Evolutionary conservation across 1,140 invertebrate genomes (phyloP), one percentile per base, ranked within the genome.

Genomic region (Lordiphosa mommai): DNA sequence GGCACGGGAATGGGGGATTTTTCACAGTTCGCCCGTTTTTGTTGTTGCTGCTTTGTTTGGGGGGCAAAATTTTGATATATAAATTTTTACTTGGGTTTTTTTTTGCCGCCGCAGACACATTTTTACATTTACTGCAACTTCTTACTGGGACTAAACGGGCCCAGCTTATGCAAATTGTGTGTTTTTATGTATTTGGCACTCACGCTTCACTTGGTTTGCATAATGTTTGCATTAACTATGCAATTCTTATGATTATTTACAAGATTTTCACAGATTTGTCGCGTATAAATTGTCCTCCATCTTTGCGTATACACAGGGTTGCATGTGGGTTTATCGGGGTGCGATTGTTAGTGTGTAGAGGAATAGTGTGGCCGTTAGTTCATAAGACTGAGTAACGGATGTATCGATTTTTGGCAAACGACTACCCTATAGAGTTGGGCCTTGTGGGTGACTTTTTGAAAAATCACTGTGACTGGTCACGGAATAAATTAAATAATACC

Each of bases 161-260:
- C 10, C 27, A 48, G n/a, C 30, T 7, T 6, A 33, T 34, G 53
- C 6, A 20, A 58, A 59, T 48, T 61, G 23, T n/a, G 33, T 44
- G 23, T 37, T 47, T 2, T 23, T 43, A 27, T 41, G 51, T 63
- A 33, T 43, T 53, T 41, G 34, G 44, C 71, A 79, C 73, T 69
- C 63, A 65, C 74, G 56, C 56, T 76, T 80, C 53, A 49, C 73
- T 46, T 37, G 61, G 55, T 73, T 59, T 58, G 58, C 61, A 73
- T 64, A 69, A 57, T 71, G 50, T 72, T 80, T 67, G 69, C 59
- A 51, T 64, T 43, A 80, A 79, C 72, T 64, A 64, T 80, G 74
- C 60, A 76, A 76, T 58, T 76, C 68, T 51, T 57, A 58, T 63
- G 72, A 77, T 77, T 76, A 79, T 79, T 79, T 79, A 79, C 74